Base-by-base conservation (phyloP, 1,140 invertebrate species). In the Apis dorsata region DNA sequence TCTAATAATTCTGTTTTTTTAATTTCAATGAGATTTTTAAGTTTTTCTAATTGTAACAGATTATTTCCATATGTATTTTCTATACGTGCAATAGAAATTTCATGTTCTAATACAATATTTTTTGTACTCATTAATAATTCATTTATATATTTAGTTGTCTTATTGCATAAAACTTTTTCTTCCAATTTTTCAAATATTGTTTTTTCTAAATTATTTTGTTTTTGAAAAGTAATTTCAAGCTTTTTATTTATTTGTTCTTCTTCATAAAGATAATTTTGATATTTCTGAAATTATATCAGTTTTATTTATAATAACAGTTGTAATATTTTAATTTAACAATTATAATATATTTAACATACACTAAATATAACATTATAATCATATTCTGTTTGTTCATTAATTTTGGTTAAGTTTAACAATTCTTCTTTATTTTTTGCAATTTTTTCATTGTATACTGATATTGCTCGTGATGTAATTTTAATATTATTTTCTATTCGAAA, bases 81-180 rank as follows among this genome's bases (percentile, higher is more conserved):
- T 60, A 95, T 94, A 86, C 95, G 93, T 21, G 94, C 93, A 73
- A 96, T 89, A n/a, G 94, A 92, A 68, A 96, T 93, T 93, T 97
- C 96, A 88, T 93, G 85, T 77, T 91, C 90, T 24, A 94, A 90
- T 21, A 93, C 92, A n/a, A 85, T 79, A 59, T 94, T 91, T 73
- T 94, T 94, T 1, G 90, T 77, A 55, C 94, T 93, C 49, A 93
- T 91, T 21, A 95, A 86, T n/a, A 94, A 79, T 89, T 95, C 94
- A 55, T 94, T 93, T 17, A 95, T 88, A 87, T 93, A 88, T 68
- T 83, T 83, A 3, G 91, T 80, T 0, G 95, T 94, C 90, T 96
- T 97, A 85, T 97, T 95, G 55, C 96, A 95, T 10, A 95, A 93
- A n/a, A 96, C 86, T 87, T 96, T 96, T 21, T 96, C 96, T 88